Conservation (phyloP, 2,888 invertebrate genomes). For the Chloroclysta siterata region DNA sequence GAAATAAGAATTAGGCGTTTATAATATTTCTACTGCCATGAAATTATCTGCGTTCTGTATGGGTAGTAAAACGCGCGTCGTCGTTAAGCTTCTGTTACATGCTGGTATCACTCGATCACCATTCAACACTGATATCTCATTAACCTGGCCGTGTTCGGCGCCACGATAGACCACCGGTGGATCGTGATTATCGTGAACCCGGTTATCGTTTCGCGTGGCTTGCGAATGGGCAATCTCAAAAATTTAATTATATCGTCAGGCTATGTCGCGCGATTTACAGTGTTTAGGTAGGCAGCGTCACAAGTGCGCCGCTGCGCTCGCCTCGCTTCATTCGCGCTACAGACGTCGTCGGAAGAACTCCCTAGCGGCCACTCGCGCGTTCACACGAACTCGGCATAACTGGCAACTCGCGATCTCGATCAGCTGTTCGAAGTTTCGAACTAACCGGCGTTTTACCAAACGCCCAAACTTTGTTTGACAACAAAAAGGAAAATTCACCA, state of each 20-base stretch:
- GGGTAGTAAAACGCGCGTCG: constrained; percentile 46
- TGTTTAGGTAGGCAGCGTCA: constrained; percentile 71
- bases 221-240: constrained; percentile 74
- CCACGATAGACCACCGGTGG: constrained; percentile 52
- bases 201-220: constrained; percentile 71
- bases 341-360: constrained; percentile 67
- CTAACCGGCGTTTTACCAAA: constrained; percentile 52
- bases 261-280: constrained; percentile 66
- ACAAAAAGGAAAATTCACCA: constrained; percentile 54
- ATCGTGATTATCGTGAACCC: constrained; percentile 65
- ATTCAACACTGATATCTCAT: constrained; percentile 51
- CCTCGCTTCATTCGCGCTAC: constrained; percentile 77
- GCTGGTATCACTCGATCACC: constrained; percentile 59
- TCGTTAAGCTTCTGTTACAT: constrained; percentile 45
- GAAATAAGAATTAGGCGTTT: constrained; percentile 15
- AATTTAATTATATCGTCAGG: constrained; percentile 61
- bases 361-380: constrained; percentile 55
- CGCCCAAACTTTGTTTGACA: constrained; percentile 57
- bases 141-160: constrained; percentile 65
- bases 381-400: constrained; percentile 50
- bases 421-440: constrained; percentile 68
- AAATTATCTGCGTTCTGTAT: constrained; percentile 39
- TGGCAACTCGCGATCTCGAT: constrained; percentile 62
- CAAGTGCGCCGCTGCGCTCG: constrained; percentile 67
- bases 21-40: constrained; percentile 19